Base-by-base conservation (phyloP, 2,113 vertebrate species). In the Isurus oxyrinchus region DNA sequence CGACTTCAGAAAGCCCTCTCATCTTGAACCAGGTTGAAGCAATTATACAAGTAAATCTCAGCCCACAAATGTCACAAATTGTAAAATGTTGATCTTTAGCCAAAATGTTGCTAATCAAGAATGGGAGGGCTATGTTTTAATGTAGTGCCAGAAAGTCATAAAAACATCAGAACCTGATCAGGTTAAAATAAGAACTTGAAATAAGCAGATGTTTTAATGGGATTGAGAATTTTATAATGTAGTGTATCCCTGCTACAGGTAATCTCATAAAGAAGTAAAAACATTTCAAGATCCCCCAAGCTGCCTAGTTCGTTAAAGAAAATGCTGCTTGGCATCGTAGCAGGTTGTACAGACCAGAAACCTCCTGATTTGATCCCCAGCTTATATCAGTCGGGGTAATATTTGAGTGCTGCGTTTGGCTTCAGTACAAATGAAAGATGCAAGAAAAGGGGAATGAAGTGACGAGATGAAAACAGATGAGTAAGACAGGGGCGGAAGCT, bases 41-140 rank as follows among this genome's bases (percentile, higher is more conserved):
- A 95, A 95, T 95, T 95, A 95, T 76, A 95, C 94, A 95, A 95
- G 94, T 95, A 95, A 95, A 95, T 95, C 94, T 95, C 66, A 95
- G 67, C 94, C 94, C 44, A 72, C 66, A 95, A 95, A 95, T 95
- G 94, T 95, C 94, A 95, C 94, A 95, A 95, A 95, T 95, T 95
- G 94, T 95, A 95, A 76, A 95, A 95, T 72, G 94, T 95, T 95
- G 94, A 72, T 95, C 94, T 95, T 95, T 72, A 72, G 94, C 94
- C 94, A 95, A 95, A 95, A 95, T 53, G 94, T 95, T 53, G 94
- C 94, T 72, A 35, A 95, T 95, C 66, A 95, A 72, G 67, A 95
- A 95, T 95, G 49, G 94, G 94, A 76, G 88, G 16, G 59, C 66
- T 31, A 95, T 95, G 94, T 95, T 95, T 95, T 95, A 95, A 95